Conservation (phyloP, 2,888 invertebrate genomes). For the Cordilura impudica region DNA sequence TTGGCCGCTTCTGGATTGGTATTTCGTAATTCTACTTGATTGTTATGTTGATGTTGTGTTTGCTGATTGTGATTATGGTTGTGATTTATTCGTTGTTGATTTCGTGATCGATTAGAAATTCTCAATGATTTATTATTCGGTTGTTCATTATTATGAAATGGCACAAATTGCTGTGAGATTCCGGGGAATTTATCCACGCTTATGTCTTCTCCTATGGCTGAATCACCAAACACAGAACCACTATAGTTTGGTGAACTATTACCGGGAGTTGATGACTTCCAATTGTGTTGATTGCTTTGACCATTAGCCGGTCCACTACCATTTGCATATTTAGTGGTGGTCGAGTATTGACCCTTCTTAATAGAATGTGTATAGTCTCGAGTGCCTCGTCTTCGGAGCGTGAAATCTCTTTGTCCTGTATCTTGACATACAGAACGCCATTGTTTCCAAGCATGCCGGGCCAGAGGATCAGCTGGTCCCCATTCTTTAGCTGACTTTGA, state of each 20-base stretch:
- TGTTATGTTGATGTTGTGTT: constrained; percentile 42
- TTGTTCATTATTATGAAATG: constrained; percentile 72
- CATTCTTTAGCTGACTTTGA: constrained; percentile 78
- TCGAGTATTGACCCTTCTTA: constrained; percentile 77
- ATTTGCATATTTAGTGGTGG: constrained; percentile 69
- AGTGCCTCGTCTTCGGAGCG: constrained; percentile 76
- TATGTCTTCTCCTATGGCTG: constrained; percentile 78
- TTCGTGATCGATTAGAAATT: constrained; percentile 71
- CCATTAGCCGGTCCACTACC: constrained; percentile 51
- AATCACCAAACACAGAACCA: constrained; percentile 78
- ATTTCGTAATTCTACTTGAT: constrained; percentile 51
- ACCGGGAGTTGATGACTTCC: constrained; percentile 77
- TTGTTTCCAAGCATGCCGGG: constrained; percentile 78
- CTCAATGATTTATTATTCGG: constrained; percentile 71
- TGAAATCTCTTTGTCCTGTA: constrained; percentile 77
- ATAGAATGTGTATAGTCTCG: constrained; percentile 78
- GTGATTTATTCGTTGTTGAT: constrained; percentile 57
- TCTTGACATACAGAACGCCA: constrained; percentile 78
- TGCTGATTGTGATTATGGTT: constrained; percentile 15
- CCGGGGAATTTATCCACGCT: constrained; percentile 77
- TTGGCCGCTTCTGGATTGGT: constrained; percentile 61
- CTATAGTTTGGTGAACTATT: constrained; percentile 78
- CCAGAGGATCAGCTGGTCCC: constrained; percentile 78
- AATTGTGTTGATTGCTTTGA: constrained; percentile 66
- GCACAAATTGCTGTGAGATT: constrained; percentile 73